phyloP scores from a whole-genome alignment of 2,888 invertebrate species.

The Hipparchia sbordonii region DNA sequence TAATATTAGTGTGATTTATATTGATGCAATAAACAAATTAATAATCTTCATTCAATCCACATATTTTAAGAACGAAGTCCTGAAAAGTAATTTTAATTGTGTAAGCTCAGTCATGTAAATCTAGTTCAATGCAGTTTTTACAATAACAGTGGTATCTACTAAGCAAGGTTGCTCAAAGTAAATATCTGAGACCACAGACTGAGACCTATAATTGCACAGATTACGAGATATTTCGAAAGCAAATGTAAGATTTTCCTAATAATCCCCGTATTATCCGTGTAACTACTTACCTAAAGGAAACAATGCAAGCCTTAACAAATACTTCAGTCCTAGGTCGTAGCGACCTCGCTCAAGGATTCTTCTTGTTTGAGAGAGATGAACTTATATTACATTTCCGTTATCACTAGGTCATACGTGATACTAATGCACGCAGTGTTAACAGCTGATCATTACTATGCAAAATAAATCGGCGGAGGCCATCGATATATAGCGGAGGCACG shows the following conservation, averaged over 20 bases:
- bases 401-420: slow-evolving; percentile 4
- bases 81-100: no score
- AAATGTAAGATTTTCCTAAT: slow-evolving; percentile 15
- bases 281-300: background rate
- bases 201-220: background rate
- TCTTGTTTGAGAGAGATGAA: slow-evolving; percentile 10
- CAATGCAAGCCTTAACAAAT: slow-evolving; percentile 3
- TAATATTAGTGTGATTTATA: no score
- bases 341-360: slow-evolving; percentile 9
- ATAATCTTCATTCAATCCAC: no score
- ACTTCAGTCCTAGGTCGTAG: background rate
- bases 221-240: slow-evolving; percentile 10
- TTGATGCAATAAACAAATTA: no score
- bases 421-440: background rate
- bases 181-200: background rate
- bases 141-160: background rate
- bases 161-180: background rate
- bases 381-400: slow-evolving; percentile 8
- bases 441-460: background rate
- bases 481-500: no score
- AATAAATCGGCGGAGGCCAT: background rate
- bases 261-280: slow-evolving; percentile 13
- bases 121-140: no score
- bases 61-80: no score
- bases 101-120: no score